Percentiles rank a stretch among this genome's conserved stretches.
Conservation (phyloP, 1,140 invertebrate species). For the Drosophila virilis region DNA sequence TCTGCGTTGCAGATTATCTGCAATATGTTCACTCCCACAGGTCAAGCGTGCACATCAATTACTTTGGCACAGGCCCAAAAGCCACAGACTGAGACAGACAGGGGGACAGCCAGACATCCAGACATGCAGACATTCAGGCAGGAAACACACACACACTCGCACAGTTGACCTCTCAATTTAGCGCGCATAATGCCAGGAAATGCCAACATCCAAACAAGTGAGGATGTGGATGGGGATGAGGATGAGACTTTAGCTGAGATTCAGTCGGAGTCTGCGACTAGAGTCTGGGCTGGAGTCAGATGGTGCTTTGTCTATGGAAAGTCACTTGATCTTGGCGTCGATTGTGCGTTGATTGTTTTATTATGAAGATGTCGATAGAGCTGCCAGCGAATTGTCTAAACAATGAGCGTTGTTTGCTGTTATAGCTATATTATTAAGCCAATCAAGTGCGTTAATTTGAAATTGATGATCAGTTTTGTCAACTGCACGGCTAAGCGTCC, state of each 20-base stretch:
- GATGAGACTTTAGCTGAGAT: background rate
- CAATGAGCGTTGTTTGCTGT: constrained; percentile 36
- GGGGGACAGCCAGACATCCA: background rate
- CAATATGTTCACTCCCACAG: constrained; percentile 84
- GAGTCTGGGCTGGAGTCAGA: constrained; percentile 17
- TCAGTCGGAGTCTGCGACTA: constrained; percentile 6
- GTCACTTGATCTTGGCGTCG: constrained; percentile 76
- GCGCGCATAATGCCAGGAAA: constrained; percentile 81
- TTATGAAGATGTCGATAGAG: constrained; percentile 78
- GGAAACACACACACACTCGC: constrained; percentile 44
- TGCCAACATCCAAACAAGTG: constrained; percentile 57
- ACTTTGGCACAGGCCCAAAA: constrained; percentile 81
- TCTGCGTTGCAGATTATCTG: constrained; percentile 83
- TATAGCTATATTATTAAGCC: constrained; percentile 76
- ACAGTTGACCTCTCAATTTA: constrained; percentile 79
- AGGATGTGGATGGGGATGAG: constrained; percentile 37
- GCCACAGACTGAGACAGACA: constrained; percentile 30
- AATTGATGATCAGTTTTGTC: constrained; percentile 65
- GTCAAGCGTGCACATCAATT: constrained; percentile 84
- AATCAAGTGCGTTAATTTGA: constrained; percentile 72
- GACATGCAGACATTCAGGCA: constrained; percentile 35
- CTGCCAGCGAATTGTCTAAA: constrained; percentile 41
- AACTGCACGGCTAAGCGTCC: constrained; percentile 21
- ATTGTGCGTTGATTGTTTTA: constrained; percentile 83
- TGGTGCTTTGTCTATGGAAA: constrained; percentile 68